Evolutionary conservation across 2,113 vertebrate genomes (phyloP), one percentile per base, ranked within the genome.

Genomic region (Siphamia tubifer): DNA sequence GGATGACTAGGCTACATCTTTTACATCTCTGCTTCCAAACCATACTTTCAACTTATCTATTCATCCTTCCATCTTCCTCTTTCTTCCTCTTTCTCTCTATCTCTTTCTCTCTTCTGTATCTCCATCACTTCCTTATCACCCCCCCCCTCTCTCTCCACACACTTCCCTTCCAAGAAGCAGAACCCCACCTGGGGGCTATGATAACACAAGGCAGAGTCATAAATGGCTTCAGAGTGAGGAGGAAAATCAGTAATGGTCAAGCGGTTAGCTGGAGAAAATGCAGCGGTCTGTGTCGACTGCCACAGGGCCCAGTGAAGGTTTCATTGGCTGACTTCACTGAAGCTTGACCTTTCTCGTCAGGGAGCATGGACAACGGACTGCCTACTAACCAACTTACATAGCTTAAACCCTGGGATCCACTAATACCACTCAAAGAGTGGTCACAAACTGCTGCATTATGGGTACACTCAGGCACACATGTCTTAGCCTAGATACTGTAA

Each of bases 251-350:
- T 61, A 49, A 63, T 67, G 54, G 63, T 79, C 75, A 73, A 81
- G 58, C 63, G 23, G 54, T 60, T 58, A 30, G 76, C 55, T 23
- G 4, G 68, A 67, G 61, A 65, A 54, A 74, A 71, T 35, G 53
- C 66, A 81, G 70, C 11, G 4, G 61, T 43, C 48, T 81, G 73
- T 78, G 66, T 58, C 32, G 10, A 47, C 30, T 39, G 69, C 82
- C 65, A 36, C 25, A 13, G 64, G 56, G 82, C 45, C 67, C 63
- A 20, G 45, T 51, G 48, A 52, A 67, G 73, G 39, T 82, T 75
- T 74, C 68, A 81, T 74, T 82, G 83, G 79, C 27, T 31, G 60
- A 70, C 80, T 79, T 78, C 56, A 81, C 30, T 86, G 66, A 73
- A 68, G 81, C 77, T 55, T 78, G 79, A 84, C 81, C 79, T 83